These are phyloP conservation scores for Vanessa cardui DNA, from an alignment of 2,888 invertebrate genomes.

Conservation along the genomic window DNA sequence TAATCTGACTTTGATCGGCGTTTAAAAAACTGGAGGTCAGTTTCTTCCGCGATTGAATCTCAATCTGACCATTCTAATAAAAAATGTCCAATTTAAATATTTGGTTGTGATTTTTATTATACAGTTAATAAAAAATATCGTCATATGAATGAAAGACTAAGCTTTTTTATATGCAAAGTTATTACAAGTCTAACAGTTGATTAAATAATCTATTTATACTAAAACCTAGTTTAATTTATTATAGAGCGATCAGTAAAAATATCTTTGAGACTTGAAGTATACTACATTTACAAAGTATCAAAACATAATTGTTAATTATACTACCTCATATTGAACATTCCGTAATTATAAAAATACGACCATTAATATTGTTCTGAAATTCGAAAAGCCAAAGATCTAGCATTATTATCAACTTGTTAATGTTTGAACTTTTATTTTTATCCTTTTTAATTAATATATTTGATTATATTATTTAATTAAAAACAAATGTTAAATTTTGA, in stretches of 20 bases:
- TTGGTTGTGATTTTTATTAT: conserved; percentile 23
- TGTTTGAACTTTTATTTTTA: neutral
- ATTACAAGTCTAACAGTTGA: neutral
- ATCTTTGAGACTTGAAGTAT: neutral
- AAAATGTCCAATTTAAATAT: neutral
- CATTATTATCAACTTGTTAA: too few relatives aligned
- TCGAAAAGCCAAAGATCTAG: conserved; percentile 1
- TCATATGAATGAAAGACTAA: neutral
- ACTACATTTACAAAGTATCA: neutral
- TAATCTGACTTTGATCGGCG: too few relatives aligned
- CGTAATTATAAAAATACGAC: neutral
- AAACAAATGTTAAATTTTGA: too few relatives aligned
- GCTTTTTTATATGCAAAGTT: neutral
- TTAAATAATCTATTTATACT: too few relatives aligned
- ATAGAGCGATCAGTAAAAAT: too few relatives aligned
- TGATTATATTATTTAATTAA: too few relatives aligned
- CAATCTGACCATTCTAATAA: neutral
- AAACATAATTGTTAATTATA: neutral
- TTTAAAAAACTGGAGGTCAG: neutral
- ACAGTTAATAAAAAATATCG: neutral
- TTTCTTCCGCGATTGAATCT: neutral
- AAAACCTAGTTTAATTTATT: too few relatives aligned
- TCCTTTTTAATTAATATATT: neutral
- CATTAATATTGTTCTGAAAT: neutral
- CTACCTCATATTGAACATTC: conserved; percentile 12